Evolutionary conservation across 2,888 invertebrate genomes (phyloP), one percentile per base, ranked within the genome.

Genomic region (Acronicta alni): DNA sequence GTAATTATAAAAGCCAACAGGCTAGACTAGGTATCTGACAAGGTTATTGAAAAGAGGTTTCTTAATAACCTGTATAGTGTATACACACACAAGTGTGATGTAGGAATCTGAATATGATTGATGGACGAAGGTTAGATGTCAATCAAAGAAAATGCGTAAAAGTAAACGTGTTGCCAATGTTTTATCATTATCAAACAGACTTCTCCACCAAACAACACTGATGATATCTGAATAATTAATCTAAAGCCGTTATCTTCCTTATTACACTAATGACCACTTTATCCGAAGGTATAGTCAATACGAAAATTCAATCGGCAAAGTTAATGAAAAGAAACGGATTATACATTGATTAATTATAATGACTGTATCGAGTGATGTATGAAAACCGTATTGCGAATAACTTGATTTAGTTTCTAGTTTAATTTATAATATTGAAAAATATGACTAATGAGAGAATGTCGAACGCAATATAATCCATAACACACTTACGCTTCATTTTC

Each of bases 401-500:
- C 32, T 32, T 32, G 32, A 26, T 30, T 30, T 4, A 12, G 30
- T 30, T 30, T 12, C 30, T 30, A 0, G 12, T 30, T 30, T 30
- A 12, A 12, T 30, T 12, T 12, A 12, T 30, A 3, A 0, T 3
- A 30, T 3, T 30, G 23, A 23, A 23, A 4, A 23, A 23, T 23
- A 7, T 23, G 23, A 23, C 6, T 7, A 23, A 7, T 23, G 1
- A 23, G 1, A 23, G 4, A 23, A 23, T 23, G 3, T 26, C 23
- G 26, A 30, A 30, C 12, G 12, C 12, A 3, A 30, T 26, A 10
- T 16, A 3, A 17, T 10, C 1, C 10, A 9, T 41, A 18, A 23
- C 3, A 42, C 2, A 77, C 89, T 87, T 74, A 96, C 95, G 96
- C 96, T 82, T 97, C 97, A 56, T 98, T 97, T 79, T 97, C 96